Evolutionary conservation across 2,888 invertebrate species (phyloP).

Genomic region (Pandemis cinnamomeana): DNA sequence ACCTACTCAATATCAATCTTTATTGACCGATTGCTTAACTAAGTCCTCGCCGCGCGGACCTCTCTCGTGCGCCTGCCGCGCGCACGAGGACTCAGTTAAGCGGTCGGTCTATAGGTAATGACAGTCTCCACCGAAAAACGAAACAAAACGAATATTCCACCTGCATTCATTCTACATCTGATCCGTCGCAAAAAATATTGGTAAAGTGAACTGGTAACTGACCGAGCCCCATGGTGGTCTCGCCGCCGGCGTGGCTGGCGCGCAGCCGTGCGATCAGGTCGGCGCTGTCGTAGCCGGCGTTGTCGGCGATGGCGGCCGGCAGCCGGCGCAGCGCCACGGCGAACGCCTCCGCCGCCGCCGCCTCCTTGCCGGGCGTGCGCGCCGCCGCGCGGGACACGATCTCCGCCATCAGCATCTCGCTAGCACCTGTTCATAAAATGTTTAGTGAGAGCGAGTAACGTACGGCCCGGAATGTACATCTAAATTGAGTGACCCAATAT

Average conservation of each 20-base stretch:
- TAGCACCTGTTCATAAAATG: conserved; percentile 85
- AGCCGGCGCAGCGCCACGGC: conserved; percentile 94
- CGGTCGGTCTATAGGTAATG: too few relatives aligned
- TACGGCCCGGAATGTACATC: too few relatives aligned
- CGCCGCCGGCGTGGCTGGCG: conserved; percentile 94
- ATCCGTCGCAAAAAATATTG: background rate
- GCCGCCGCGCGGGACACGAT: conserved; percentile 93
- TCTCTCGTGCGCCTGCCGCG: too few relatives aligned
- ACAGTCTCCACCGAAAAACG: too few relatives aligned
- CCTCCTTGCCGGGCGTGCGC: conserved; percentile 97
- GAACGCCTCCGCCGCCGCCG: conserved; percentile 98
- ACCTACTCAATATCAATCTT: too few relatives aligned
- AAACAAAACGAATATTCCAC: too few relatives aligned
- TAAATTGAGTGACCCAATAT: too few relatives aligned
- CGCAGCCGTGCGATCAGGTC: conserved; percentile 96
- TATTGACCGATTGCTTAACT: too few relatives aligned
- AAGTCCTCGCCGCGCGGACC: too few relatives aligned
- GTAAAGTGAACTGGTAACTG: conserved; percentile 52
- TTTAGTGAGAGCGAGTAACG: too few relatives aligned
- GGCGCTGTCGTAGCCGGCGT: conserved; percentile 99
- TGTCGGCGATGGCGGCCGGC: conserved; percentile 98
- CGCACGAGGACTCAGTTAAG: too few relatives aligned
- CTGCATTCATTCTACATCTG: too few relatives aligned
- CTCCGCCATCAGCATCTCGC: conserved; percentile 98
- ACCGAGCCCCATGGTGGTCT: conserved; percentile 91